Evolutionary conservation across 2,113 vertebrate species (phyloP), one percentile per base, ranked within the genome.

Genomic region (Dromaius novaehollandiae): DNA sequence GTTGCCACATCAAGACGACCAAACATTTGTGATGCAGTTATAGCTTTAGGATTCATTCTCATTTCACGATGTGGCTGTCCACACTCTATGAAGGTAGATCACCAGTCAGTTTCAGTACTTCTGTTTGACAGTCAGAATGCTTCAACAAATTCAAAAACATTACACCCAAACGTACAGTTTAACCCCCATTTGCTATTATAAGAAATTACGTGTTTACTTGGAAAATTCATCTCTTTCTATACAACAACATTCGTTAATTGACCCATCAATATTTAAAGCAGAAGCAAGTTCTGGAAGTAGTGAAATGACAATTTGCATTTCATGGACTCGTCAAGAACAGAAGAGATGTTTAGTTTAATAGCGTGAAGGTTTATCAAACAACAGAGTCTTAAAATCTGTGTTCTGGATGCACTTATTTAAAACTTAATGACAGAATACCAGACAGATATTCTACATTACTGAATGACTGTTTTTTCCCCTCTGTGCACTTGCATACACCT

Each of bases 21-120:
- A 93, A 99, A 99, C 99, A 99, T 99, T 96, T 99, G 99, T 4
- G 99, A 94, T 16, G 99, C 99, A 6, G 99, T 99, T 86, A 99
- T 99, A 61, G 99, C 99, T 98, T 99, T 99, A 48, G 99, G 99
- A 97, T 99, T 99, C 99, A 99, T 99, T 84, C 99, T 98, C 99
- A 99, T 99, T 98, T 99, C 99, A 96, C 99, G 98, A 96, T 99
- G 99, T 40, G 98, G 98, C 75, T 99, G 97, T 81, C 99, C 99
- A 96, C 99, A 99, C 53, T 99, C 99, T 99, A 44, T 6, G 82
- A 79, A 95, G 70, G 58, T 22, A 65, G 66, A 94, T 81, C 28
- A 91, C 6, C 30, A 50, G 15, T 94, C 30, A 95, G 28, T 19
- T 69, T 92, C 48, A 5, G 25, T 13, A 86, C n/a, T 89, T 91